These are phyloP conservation scores for Alligator mississippiensis DNA, from an alignment of 2,113 vertebrate genomes.

Conservation along the genomic window DNA sequence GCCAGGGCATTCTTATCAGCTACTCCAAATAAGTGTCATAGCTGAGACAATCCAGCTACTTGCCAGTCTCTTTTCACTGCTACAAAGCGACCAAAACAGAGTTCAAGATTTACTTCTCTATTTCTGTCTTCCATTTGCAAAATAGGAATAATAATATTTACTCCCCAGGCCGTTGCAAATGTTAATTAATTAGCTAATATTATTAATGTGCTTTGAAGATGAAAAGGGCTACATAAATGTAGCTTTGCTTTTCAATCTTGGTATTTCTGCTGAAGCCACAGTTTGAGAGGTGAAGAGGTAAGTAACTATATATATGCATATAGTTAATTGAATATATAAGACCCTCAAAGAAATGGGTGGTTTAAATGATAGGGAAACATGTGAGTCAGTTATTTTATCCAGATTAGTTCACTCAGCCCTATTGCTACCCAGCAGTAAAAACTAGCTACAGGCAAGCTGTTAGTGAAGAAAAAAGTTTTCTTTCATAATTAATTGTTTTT, in stretches of 20 bases:
- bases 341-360: not conserved
- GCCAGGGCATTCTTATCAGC: too few relatives aligned
- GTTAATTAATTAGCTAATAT: slow-evolving; percentile 1
- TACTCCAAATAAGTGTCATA: not conserved
- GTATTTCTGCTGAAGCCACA: not conserved
- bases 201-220: slow-evolving; percentile 12
- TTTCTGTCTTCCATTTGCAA: not conserved
- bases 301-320: not conserved
- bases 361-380: not conserved
- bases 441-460: not conserved
- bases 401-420: not conserved
- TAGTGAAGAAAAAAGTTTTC: not conserved
- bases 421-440: not conserved
- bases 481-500: not conserved
- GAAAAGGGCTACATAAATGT: not conserved
- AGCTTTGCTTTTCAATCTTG: not conserved
- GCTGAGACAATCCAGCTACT: not conserved
- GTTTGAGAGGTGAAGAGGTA: not conserved
- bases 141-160: not conserved
- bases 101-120: not conserved
- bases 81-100: not conserved
- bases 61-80: not conserved
- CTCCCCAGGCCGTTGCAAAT: not conserved
- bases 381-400: not conserved
- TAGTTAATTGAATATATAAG: not conserved